These are phyloP conservation scores for Corythaixoides concolor DNA, from an alignment of 2,113 vertebrate species.

Conservation along the genomic window DNA sequence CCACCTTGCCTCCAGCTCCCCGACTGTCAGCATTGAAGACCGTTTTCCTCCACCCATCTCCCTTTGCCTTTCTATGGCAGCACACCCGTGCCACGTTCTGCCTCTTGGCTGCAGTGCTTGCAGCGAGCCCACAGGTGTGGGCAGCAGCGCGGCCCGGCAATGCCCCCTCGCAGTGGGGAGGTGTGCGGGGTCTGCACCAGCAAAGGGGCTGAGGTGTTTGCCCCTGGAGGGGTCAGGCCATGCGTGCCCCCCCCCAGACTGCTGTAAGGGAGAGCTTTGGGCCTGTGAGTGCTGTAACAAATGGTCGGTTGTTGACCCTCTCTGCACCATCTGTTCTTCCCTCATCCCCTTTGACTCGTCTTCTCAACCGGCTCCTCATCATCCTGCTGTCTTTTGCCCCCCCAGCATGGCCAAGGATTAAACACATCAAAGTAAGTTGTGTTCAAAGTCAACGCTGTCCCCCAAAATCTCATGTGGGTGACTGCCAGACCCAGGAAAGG, in stretches of 20 bases:
- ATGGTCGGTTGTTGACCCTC: fast-evolving
- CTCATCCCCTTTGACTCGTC: too few species aligned
- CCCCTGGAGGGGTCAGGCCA: too few species aligned
- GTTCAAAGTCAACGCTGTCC: background rate
- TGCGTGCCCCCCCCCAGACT: fast-evolving
- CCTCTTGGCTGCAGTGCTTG: background rate
- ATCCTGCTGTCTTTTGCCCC: background rate
- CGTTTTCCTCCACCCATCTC: background rate
- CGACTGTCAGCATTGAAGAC: fast-evolving
- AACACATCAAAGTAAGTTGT: background rate
- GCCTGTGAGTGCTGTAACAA: background rate
- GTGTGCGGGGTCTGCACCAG: background rate
- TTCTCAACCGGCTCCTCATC: background rate
- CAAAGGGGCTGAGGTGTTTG: background rate
- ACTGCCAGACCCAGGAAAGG: background rate
- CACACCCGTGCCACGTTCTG: background rate
- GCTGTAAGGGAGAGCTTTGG: background rate
- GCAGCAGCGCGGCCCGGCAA: fast-evolving
- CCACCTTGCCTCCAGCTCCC: background rate
- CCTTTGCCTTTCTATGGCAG: background rate
- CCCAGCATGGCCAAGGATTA: background rate
- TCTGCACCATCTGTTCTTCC: background rate
- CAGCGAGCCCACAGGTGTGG: fast-evolving
- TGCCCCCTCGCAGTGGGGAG: background rate
- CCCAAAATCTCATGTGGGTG: background rate